These are phyloP conservation scores for Parauchenoglanis ngamensis DNA, from an alignment of 2,797 vertebrate species.

Conservation along the genomic window DNA sequence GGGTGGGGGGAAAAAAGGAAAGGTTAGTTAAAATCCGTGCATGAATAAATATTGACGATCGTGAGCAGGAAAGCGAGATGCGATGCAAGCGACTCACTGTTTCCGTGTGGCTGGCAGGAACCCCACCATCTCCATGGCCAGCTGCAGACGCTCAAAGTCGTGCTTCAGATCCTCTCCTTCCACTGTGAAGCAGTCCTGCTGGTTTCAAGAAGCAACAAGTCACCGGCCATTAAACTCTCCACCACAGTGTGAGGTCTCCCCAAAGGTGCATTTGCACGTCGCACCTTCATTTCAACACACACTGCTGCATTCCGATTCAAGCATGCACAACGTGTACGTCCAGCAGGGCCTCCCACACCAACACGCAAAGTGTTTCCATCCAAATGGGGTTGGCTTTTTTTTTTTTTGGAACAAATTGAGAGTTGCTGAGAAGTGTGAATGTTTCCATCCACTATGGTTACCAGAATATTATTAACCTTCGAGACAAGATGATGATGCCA, in stretches of 20 bases:
- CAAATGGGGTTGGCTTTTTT: constrained; percentile 3
- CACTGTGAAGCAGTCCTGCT: constrained; percentile 91
- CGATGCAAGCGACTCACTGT: constrained; percentile 83
- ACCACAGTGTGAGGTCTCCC: constrained; percentile 12
- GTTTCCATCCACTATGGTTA: not conserved
- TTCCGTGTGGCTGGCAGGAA: constrained; percentile 92
- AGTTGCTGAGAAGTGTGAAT: not conserved
- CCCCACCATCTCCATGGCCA: constrained; percentile 99
- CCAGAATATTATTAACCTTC: not conserved
- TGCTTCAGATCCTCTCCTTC: constrained; percentile 98
- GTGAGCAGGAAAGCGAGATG: not conserved
- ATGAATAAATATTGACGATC: not conserved
- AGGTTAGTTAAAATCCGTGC: not conserved
- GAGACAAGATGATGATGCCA: not conserved
- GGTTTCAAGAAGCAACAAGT: constrained; percentile 37
- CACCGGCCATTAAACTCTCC: constrained; percentile 40
- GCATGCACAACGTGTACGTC: not conserved
- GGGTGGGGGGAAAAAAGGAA: not conserved
- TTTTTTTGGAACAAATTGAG: not conserved
- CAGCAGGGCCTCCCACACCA: constrained; percentile 1
- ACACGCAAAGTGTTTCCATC: constrained; percentile 10
- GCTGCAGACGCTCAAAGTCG: constrained; percentile 95
- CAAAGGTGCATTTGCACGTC: not conserved
- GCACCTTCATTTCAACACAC: constrained; percentile 6
- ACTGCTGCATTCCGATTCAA: not conserved